Base-by-base conservation (phyloP, 2,113 vertebrate species). In the Rhipidura dahli region DNA sequence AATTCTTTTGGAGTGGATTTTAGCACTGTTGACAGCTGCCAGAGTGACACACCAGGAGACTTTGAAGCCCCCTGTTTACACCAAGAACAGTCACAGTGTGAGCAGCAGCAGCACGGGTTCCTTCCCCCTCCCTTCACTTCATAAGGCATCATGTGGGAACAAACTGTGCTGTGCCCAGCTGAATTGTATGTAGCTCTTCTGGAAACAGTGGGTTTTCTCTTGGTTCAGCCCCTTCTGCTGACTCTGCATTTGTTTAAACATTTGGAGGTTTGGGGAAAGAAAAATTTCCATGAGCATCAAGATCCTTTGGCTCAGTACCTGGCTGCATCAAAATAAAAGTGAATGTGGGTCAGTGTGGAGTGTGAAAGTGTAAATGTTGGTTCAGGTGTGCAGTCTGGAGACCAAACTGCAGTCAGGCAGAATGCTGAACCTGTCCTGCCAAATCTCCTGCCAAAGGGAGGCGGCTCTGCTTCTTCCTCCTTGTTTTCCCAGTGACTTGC, bases 201-300 rank as follows among this genome's bases (percentile, higher is more conserved):
- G 69, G 37, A 81, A 87, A 70, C 24, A 71, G 35, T 40, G 49
- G 6, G 4, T 11, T 85, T 87, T 64, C 39, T 83, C 51, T 78
- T 31, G 9, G 8, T 68, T 94, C 53, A 89, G 65, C 17, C 72
- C 56, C 44, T 91, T 94, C 75, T 83, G 31, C 72, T 84, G 68
- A 86, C 27, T 76, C 59, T 79, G 26, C 16, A 42, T 49, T 84
- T 81, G 53, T 82, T n/a, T 24, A 78, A 75, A 82, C 35, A 60
- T 16, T 84, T 77, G 1, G 9, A 4, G 1, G 6, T 28, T 19
- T 6, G 3, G 11, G 0, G 12, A 26, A 42, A 31, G 7, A 31
- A 71, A 86, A 84, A 40, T 15, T 77, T 78, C 44, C 33, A 53
- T 35, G 23, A 87, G 15, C 42, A 83, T 54, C 27, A 49, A 73